Evolutionary conservation across 2,797 vertebrate species (phyloP).

Genomic region (Pampus argenteus): DNA sequence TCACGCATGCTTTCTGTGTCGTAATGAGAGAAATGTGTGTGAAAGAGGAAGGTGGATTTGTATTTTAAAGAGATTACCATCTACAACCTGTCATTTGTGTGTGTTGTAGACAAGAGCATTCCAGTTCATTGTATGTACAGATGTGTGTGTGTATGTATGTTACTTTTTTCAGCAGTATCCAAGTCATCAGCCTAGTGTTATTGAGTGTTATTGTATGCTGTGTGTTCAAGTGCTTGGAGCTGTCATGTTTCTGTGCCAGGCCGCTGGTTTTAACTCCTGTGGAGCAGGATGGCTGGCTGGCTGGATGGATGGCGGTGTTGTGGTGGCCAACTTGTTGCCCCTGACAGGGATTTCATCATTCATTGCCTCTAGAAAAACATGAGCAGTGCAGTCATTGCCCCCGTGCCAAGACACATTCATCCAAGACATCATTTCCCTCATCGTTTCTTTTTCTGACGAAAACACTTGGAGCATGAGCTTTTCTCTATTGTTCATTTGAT

Average conservation of each 20-base stretch:
- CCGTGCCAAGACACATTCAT: conserved; percentile 44
- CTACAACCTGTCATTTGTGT: conserved; percentile 77
- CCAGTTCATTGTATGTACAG: conserved; percentile 62
- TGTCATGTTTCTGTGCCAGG: conserved; percentile 48
- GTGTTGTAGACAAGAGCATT: conserved; percentile 82
- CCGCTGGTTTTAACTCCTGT: conserved; percentile 55
- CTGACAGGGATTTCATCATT: conserved; percentile 46
- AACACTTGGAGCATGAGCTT: conserved; percentile 41
- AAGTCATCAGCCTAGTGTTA: conserved; percentile 69
- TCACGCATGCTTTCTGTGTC: conserved; percentile 71
- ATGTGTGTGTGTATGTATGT: not conserved
- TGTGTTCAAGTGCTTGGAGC: conserved; percentile 44
- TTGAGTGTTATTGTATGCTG: conserved; percentile 66
- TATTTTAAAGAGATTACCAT: conserved; percentile 65
- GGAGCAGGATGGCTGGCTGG: conserved; percentile 47
- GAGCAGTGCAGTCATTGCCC: conserved; percentile 35
- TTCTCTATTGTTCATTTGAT: conserved; percentile 19
- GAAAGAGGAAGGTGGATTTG: conserved; percentile 50
- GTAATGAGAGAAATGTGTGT: conserved; percentile 41
- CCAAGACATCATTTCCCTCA: conserved; percentile 48
- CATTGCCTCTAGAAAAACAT: conserved; percentile 56
- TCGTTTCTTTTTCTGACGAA: conserved; percentile 33
- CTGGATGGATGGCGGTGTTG: conserved; percentile 11
- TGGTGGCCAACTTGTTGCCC: conserved; percentile 26
- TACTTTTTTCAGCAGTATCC: conserved; percentile 58